Evolutionary conservation across 2,113 vertebrate genomes (phyloP).

Genomic region (Istiophorus platypterus): DNA sequence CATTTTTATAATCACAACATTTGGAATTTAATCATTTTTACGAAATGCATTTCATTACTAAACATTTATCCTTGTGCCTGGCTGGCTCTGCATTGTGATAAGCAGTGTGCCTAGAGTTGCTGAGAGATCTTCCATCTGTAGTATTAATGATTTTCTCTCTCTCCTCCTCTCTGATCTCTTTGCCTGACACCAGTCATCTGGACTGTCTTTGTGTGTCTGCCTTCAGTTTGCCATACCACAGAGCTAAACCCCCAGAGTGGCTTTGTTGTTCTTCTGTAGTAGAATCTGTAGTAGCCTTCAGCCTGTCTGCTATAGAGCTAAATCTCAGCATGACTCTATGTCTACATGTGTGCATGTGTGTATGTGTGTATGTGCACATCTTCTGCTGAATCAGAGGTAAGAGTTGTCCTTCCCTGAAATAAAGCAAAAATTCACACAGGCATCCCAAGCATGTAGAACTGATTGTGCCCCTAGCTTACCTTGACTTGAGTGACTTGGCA

Average conservation of each 20-base stretch:
- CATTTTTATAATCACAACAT: no score
- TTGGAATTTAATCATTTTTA: not conserved
- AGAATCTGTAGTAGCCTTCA: slow-evolving; percentile 62
- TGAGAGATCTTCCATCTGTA: slow-evolving; percentile 60
- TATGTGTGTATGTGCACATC: slow-evolving; percentile 5
- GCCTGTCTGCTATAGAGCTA: slow-evolving; percentile 45
- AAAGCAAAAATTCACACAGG: slow-evolving; percentile 8
- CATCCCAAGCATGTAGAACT: not conserved
- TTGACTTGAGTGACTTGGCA: not conserved
- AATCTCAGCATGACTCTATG: slow-evolving; percentile 41
- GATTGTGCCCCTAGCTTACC: not conserved
- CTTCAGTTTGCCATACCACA: slow-evolving; percentile 60
- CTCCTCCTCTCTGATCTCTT: slow-evolving; percentile 57
- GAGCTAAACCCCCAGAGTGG: slow-evolving; percentile 64
- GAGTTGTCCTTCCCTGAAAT: slow-evolving; percentile 24
- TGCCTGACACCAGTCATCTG: slow-evolving; percentile 66
- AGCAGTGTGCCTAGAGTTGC: slow-evolving; percentile 37
- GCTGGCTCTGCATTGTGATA: slow-evolving; percentile 38
- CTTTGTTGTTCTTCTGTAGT: slow-evolving; percentile 68
- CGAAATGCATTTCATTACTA: not conserved
- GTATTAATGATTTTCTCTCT: slow-evolving; percentile 63
- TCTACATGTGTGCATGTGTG: not conserved
- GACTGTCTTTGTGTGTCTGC: slow-evolving; percentile 59
- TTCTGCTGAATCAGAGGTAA: slow-evolving; percentile 33
- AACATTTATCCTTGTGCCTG: slow-evolving; percentile 19